phyloP scores from a whole-genome alignment of 2,113 vertebrate species.

The Columba janthina region DNA sequence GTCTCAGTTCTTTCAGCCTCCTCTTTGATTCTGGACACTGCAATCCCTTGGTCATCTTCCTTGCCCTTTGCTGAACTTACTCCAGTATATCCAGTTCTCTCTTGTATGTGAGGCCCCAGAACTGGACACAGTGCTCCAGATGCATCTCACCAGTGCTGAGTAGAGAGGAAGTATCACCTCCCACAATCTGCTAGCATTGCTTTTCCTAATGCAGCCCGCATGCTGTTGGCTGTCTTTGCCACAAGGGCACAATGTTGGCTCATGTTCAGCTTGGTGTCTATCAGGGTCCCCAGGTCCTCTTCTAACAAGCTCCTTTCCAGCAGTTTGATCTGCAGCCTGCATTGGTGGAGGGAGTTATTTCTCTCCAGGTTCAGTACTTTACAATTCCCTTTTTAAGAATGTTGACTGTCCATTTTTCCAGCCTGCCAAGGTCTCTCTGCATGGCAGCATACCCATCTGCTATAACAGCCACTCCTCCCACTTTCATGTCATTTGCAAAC shows the following conservation, averaged over 20 bases:
- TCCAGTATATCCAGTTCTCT: not conserved
- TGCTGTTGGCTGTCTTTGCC: not conserved
- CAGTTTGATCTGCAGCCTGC: not conserved
- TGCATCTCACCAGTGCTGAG: not conserved
- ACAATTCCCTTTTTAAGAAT: not conserved
- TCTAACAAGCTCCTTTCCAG: not conserved
- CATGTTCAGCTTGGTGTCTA: not conserved
- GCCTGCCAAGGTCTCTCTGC: not conserved
- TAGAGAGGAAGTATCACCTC: not conserved
- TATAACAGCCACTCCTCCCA: not conserved
- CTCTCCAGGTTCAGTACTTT: not conserved
- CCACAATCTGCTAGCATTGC: not conserved
- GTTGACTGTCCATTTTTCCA: not conserved
- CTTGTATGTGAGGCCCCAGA: not conserved
- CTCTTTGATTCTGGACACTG: not conserved
- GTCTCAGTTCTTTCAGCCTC: not conserved
- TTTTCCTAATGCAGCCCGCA: not conserved
- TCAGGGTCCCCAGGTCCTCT: not conserved
- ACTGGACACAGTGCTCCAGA: not conserved
- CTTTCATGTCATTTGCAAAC: not conserved
- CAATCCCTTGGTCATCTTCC: not conserved
- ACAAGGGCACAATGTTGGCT: not conserved
- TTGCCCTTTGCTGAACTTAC: accelerated
- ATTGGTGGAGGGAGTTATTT: not conserved
- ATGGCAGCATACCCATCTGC: not conserved